Percentiles rank a stretch among this genome's conserved stretches.
Conservation (phyloP, 2,797 vertebrate species). For the Silurus aristotelis region DNA sequence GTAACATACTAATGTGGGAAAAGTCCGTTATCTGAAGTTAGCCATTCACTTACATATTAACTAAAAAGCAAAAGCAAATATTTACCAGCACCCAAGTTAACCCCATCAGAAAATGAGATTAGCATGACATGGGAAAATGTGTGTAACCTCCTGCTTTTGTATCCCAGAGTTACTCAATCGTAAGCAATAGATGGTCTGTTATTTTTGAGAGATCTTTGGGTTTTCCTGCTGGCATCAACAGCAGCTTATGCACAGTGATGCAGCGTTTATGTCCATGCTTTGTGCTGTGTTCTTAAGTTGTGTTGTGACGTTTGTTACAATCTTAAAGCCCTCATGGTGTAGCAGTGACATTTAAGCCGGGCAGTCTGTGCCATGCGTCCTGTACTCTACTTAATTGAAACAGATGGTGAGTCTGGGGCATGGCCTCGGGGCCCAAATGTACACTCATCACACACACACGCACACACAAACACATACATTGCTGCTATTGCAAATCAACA, state of each 20-base stretch:
- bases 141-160: neutral
- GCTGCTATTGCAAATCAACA: neutral
- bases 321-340: slow-evolving; percentile 45
- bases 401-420: slow-evolving; percentile 68
- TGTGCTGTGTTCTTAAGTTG: slow-evolving; percentile 29
- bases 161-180: neutral
- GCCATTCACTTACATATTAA: slow-evolving; percentile 47
- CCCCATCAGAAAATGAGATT: slow-evolving; percentile 33
- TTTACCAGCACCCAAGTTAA: slow-evolving; percentile 34
- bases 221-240: slow-evolving; percentile 6
- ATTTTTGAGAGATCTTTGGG: neutral
- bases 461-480: neutral
- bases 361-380: slow-evolving; percentile 54
- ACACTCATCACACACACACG: neutral
- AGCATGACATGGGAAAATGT: slow-evolving; percentile 10
- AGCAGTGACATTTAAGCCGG: slow-evolving; percentile 52
- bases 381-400: slow-evolving; percentile 72
- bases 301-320: slow-evolving; percentile 18
- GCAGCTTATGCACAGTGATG: neutral
- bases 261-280: neutral
- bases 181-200: neutral
- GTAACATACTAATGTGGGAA: slow-evolving; percentile 27
- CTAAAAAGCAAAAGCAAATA: slow-evolving; percentile 43
- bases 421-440: slow-evolving; percentile 38
- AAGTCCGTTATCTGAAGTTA: neutral